Evolutionary conservation across 1,140 invertebrate species (phyloP), one percentile per base, ranked within the genome.

Genomic region (Heliothis subflexa): DNA sequence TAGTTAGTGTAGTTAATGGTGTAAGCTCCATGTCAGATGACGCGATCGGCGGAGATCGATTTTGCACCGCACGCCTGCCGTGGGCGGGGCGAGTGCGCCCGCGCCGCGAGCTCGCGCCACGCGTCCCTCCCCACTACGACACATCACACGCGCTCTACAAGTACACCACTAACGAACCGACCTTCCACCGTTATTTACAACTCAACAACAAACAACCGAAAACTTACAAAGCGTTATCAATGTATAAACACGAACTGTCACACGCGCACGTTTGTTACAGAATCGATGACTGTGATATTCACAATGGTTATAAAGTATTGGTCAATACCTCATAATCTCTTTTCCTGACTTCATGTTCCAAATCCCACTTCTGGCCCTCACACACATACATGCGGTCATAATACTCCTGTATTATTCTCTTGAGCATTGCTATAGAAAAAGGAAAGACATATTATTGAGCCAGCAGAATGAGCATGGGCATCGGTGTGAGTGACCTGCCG

Each of bases 291-390:
- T 93, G 93, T 94, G 93, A 92, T 94, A 95, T 95, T 95, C 94
- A 95, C 94, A 95, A 94, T 95, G 92, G 90, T 93, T 90, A 92
- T 91, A 95, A 94, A 93, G 91, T 92, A 94, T 92, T 93, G 90
- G 89, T 95, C 95, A 96, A 96, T 98, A 99, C 98, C 98, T 99
- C 98, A 96, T 97, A 98, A 96, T 99, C 98, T 97, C 98, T 98
- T 96, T 98, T 98, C 96, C 98, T 97, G 96, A 99, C 98, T 97
- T 99, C 98, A 96, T 98, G 97, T 97, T 99, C 99, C 97, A 99
- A 98, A 97, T 99, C 99, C 97, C 98, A 99, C 96, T 99, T 99
- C 96, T 99, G 98, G 96, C 98, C 97, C 96, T 99, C 99, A 96
- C 99, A 98, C 96, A 97, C 96, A 96, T 97, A 97, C 96, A 99